Percentiles rank a stretch among this genome's conserved stretches.
Conservation (phyloP, 2,113 vertebrate genomes). For the Holacanthus passer region DNA sequence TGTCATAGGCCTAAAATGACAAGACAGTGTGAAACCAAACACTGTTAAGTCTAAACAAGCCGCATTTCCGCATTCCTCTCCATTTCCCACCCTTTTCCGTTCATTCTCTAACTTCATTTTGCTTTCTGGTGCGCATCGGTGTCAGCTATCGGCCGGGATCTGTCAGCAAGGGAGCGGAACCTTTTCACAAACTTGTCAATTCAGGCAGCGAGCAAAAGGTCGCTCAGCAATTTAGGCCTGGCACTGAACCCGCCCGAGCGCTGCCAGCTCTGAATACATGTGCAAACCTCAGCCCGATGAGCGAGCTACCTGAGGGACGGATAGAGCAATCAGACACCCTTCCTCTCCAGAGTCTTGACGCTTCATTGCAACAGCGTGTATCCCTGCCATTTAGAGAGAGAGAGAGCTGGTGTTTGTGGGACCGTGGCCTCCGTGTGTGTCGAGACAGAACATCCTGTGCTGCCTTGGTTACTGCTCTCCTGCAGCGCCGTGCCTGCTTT, state of each 20-base stretch:
- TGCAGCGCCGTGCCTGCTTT: constrained; percentile 57
- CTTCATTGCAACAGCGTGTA: constrained; percentile 13
- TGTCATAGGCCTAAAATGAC: constrained; percentile 59
- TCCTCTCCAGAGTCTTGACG: background rate
- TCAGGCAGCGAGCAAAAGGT: constrained; percentile 60
- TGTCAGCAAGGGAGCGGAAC: constrained; percentile 41
- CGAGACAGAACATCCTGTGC: constrained; percentile 59
- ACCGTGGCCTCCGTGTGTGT: constrained; percentile 27
- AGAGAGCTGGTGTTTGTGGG: constrained; percentile 13
- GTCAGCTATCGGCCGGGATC: constrained; percentile 25
- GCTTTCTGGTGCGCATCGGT: constrained; percentile 32
- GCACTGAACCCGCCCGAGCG: constrained; percentile 6
- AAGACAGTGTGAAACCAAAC: constrained; percentile 45
- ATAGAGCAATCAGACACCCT: background rate
- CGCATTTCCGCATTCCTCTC: constrained; percentile 20
- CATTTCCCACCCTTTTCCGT: background rate
- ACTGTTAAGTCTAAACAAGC: constrained; percentile 46
- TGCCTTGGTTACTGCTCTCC: constrained; percentile 49
- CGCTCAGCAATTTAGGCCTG: constrained; percentile 31
- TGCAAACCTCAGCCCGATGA: constrained; percentile 18
- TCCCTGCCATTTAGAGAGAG: constrained; percentile 8
- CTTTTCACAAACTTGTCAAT: constrained; percentile 71
- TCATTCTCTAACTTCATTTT: constrained; percentile 24
- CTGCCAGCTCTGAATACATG: constrained; percentile 15
- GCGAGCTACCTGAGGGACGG: background rate